phyloP scores from a whole-genome alignment of 2,113 vertebrate species.

The Suncus etruscus region DNA sequence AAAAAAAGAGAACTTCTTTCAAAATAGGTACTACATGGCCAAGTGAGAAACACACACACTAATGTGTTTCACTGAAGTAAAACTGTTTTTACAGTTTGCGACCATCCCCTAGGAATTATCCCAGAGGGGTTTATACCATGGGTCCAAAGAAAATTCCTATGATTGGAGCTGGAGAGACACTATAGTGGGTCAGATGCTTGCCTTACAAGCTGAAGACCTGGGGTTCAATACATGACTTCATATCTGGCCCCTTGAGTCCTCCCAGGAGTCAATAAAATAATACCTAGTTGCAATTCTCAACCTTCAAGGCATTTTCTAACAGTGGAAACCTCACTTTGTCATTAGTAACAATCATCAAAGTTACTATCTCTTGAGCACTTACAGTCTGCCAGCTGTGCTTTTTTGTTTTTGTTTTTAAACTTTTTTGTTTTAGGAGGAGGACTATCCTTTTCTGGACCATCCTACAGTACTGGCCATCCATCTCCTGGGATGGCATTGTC shows the following conservation, averaged over 20 bases:
- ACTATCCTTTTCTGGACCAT: neutral
- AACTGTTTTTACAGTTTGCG: too few relatives aligned
- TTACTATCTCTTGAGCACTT: neutral
- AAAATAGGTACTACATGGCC: too few relatives aligned
- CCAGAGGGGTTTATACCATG: neutral
- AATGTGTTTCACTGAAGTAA: too few relatives aligned
- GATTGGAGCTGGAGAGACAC: too few relatives aligned
- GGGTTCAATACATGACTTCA: too few relatives aligned
- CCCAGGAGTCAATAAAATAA: neutral
- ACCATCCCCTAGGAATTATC: neutral
- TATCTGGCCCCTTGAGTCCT: too few relatives aligned
- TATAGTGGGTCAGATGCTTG: too few relatives aligned
- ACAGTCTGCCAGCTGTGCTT: neutral
- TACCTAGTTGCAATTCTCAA: neutral
- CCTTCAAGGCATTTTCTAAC: neutral
- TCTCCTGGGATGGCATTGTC: too few relatives aligned
- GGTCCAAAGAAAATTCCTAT: neutral
- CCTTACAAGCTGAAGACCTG: too few relatives aligned
- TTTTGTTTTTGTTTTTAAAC: too few relatives aligned
- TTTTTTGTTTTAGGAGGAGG: neutral
- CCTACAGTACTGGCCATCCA: rapidly evolving
- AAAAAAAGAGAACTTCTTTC: too few relatives aligned
- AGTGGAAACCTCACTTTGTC: neutral
- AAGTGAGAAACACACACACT: too few relatives aligned
- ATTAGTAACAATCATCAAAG: neutral